Evolutionary conservation across 2,797 vertebrate species (phyloP).

Genomic region (Peromyscus eremicus): DNA sequence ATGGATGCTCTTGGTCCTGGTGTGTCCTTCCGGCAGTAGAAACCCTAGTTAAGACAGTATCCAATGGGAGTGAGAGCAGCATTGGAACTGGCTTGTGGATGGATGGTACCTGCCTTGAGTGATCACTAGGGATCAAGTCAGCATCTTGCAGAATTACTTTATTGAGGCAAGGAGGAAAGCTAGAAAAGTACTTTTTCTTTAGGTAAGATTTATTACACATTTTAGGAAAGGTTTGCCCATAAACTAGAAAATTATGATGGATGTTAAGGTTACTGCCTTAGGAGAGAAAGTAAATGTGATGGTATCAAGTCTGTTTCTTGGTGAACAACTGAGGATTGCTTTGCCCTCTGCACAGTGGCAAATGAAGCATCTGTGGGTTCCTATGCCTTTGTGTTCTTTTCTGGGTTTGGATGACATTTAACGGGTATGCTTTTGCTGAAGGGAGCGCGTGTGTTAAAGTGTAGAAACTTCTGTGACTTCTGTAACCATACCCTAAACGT

Average conservation of each 20-base stretch:
- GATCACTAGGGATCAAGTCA: background rate
- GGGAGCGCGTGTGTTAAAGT: background rate
- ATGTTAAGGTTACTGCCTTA: background rate
- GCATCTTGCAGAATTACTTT: slow-evolving; percentile 5
- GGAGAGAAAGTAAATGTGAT: slow-evolving; percentile 13
- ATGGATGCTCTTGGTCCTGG: background rate
- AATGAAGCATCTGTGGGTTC: slow-evolving; percentile 9
- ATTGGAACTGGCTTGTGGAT: background rate
- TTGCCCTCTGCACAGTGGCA: background rate
- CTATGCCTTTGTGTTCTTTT: background rate
- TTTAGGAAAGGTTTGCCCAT: slow-evolving; percentile 51
- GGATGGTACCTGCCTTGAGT: background rate
- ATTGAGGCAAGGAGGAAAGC: background rate
- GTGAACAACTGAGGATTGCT: slow-evolving; percentile 11
- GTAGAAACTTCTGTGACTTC: background rate
- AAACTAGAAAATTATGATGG: slow-evolving; percentile 24
- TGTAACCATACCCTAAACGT: background rate
- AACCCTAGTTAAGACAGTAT: background rate
- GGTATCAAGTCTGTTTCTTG: slow-evolving; percentile 33
- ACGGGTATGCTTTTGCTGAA: background rate
- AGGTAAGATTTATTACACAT: background rate
- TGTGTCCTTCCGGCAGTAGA: background rate
- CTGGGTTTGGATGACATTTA: background rate
- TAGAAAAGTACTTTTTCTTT: background rate
- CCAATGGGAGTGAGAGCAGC: background rate